Percentiles rank a stretch among this genome's conserved stretches.
Conservation (phyloP, 2,888 invertebrate genomes). For the Escarpia spicata region DNA sequence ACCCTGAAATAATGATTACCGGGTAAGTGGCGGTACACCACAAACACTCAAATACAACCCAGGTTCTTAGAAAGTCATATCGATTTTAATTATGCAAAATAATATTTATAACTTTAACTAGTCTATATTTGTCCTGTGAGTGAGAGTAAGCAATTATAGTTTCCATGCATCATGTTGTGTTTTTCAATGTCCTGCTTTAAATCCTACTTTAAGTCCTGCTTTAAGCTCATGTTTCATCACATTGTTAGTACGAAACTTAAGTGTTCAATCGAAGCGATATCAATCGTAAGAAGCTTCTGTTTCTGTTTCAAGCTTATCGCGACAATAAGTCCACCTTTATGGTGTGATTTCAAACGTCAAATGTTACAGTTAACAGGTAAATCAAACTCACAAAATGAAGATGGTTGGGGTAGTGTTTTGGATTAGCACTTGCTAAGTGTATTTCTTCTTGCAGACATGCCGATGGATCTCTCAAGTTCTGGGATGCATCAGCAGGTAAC, state of each 20-base stretch:
- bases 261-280: neutral
- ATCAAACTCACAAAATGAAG: neutral
- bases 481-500: conserved; percentile 45
- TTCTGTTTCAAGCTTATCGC: neutral
- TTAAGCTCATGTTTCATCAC: neutral
- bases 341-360: neutral
- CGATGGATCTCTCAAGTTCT: conserved; percentile 93
- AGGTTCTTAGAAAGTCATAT: no score
- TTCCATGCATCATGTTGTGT: no score
- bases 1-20: conserved; percentile 98
- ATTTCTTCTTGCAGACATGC: conserved; percentile 75
- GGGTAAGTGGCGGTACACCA: conserved; percentile 72
- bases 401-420: neutral
- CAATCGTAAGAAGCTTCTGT: neutral
- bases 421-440: neutral
- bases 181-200: no score
- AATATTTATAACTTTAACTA: no score
- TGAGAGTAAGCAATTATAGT: no score
- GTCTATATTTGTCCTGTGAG: no score
- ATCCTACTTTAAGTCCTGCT: no score
- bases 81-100: no score
- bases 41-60: no score
- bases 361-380: neutral
- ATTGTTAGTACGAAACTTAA: neutral
- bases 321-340: neutral